These are phyloP conservation scores for Chromoteleia sp. DNA, from an alignment of 2,888 invertebrate species.

Conservation along the genomic window DNA sequence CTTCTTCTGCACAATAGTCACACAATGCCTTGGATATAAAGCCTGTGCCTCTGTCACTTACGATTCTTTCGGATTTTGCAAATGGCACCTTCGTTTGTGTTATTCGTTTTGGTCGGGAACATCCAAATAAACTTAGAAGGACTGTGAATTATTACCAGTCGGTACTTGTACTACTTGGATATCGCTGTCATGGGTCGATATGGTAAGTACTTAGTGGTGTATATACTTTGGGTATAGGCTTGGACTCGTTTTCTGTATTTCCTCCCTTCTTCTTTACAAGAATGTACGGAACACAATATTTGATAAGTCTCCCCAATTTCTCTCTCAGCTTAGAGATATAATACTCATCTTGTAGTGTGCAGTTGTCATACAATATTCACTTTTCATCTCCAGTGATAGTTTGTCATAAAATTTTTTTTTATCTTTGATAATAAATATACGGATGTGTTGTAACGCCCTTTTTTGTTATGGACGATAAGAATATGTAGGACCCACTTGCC, in stretches of 20 bases:
- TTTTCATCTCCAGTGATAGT: no score
- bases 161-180: conserved; percentile 48
- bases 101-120: conserved; percentile 57
- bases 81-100: conserved; percentile 53
- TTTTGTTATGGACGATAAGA: no score
- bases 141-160: conserved; percentile 48
- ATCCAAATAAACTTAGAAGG: conserved; percentile 60
- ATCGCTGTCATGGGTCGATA: conserved; percentile 42
- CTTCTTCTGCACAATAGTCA: conserved; percentile 56
- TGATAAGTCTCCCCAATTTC: conserved; percentile 39
- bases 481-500: no score
- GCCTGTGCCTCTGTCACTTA: conserved; percentile 57
- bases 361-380: no score
- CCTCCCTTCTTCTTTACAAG: conserved; percentile 8
- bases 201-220: conserved; percentile 46
- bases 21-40: conserved; percentile 30
- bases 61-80: conserved; percentile 55
- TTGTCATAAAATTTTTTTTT: no score
- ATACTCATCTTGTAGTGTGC: conserved; percentile 34
- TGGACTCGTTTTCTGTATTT: conserved; percentile 26
- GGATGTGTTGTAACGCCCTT: no score
- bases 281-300: conserved; percentile 45
- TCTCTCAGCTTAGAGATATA: conserved; percentile 54
- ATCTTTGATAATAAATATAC: no score
- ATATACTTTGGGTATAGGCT: conserved; percentile 53